Evolutionary conservation across 2,113 vertebrate genomes (phyloP).

Genomic region (Dendrocopos noguchii): DNA sequence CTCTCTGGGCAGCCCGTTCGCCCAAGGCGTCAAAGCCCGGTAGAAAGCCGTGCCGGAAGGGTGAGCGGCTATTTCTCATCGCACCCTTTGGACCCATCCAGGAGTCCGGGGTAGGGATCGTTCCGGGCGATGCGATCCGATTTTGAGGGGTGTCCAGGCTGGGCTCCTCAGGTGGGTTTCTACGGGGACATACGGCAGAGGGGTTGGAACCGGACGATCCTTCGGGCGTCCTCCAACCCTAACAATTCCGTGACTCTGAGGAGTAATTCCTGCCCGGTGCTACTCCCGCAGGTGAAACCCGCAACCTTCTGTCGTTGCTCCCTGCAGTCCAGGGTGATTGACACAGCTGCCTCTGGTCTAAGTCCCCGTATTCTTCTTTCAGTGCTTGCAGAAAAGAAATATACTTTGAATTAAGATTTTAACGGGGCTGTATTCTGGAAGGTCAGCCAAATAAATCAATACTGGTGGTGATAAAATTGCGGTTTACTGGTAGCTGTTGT

Average conservation of each 20-base stretch:
- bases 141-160: not conserved
- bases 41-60: not conserved
- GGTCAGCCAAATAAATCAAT: slow-evolving; percentile 69
- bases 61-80: not conserved
- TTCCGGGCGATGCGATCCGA: not conserved
- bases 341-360: not conserved
- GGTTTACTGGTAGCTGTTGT: slow-evolving; percentile 66
- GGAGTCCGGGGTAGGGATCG: not conserved
- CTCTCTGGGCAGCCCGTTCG: too few relatives aligned
- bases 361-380: not conserved
- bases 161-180: not conserved
- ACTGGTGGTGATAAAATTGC: slow-evolving; percentile 71
- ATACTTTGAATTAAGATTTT: slow-evolving; percentile 65
- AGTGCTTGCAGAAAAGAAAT: not conserved
- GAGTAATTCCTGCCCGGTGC: too few relatives aligned
- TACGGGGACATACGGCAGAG: not conserved
- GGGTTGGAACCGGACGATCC: too few relatives aligned
- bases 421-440: slow-evolving; percentile 63
- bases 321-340: not conserved
- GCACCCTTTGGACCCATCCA: not conserved
- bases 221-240: too few relatives aligned
- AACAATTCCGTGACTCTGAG: too few relatives aligned
- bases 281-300: not conserved
- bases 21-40: not conserved
- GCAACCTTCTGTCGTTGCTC: not conserved